Evolutionary conservation across 2,888 invertebrate species (phyloP), one percentile per base, ranked within the genome.

Genomic region (Adelphocoris suturalis): DNA sequence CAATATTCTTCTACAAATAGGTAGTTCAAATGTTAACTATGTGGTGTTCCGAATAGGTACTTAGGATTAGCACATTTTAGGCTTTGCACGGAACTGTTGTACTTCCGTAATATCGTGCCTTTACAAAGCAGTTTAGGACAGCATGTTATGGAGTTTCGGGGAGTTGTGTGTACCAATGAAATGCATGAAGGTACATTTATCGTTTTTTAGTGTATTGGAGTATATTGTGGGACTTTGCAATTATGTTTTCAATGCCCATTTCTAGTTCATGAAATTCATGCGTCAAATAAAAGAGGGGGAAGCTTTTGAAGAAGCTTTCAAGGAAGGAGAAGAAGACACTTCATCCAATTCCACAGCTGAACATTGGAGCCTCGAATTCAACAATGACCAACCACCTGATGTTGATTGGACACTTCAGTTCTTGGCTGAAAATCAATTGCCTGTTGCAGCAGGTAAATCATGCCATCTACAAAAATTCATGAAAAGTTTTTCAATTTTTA

Each of bases 221-320:
- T 7, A 4, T 23, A 85, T 16, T 57, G 27, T 85, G n/a, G n/a
- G 7, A 80, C 28, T 37, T 80, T 13, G 23, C 37, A 12, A 52
- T 9, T 75, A 75, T 28, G 23, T 75, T 75, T 14, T 23, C 37
- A 37, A 37, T 7, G 7, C 37, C 4, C 28, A 52, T 82, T 82
- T 37, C 0, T 55, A 97, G 95, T 97, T 97, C 92, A 96, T 97
- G 96, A 96, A 96, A 92, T 97, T 97, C 93, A 97, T 97, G 96
- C 95, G 96, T 92, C 96, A 96, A 93, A 95, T 97, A 90, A 96
- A 96, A 93, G 95, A 96, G 92, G 96, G 95, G 75, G 96, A 96
- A 91, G 93, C 93, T 91, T 68, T 68, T 27, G 90, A 91, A 48
- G 91, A 90, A 88, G 90, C 91, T 13, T 47, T 80, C 52, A 78